Evolutionary conservation across 2,113 vertebrate species (phyloP), one percentile per base, ranked within the genome.

Genomic region (Gopherus flavomarginatus): DNA sequence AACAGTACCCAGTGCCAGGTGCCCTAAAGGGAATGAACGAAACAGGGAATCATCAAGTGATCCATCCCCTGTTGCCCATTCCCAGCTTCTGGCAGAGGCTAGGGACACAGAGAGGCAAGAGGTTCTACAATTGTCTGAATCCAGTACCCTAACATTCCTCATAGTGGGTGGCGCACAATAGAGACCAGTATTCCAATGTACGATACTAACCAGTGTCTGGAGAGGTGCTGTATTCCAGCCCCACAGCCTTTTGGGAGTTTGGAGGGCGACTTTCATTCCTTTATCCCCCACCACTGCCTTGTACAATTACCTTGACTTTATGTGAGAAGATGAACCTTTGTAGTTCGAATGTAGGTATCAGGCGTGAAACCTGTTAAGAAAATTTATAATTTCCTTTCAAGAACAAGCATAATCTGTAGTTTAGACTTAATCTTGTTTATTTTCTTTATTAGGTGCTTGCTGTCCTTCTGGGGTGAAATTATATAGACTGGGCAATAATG

Each of bases 381-480:
- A 84, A 88, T 29, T 29, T 13, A 22, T 16, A 53, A 57, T 3
- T 17, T 8, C 26, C 42, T 54, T 78, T 5, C 9, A 49, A 38
- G 27, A 57, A 5, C 44, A 2, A 78, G 86, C 17, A 87, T n/a
- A 88, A 59, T 35, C 72, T 50, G 35, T 47, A 24, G 24, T 62
- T 52, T 35, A 24, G 24, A 83, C 79, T 50, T 27, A 50, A 80
- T 56, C 1, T 72, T 90, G 62, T 35, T 19, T 84, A 31, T 75
- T 83, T 94, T 82, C 81, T 84, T 22, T 95, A 47, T 7, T 49
- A 99, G 99, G 98, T 96, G 97, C 98, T 83, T 99, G 99, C 90
- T 99, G 99, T 93, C 99, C 99, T 38, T 98, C 98, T 59, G 98
- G 98, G 1, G 97, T 99, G 93, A 99, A 99, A 95, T 97, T 99